Conservation (phyloP, 2,113 vertebrate species). For the Oostethus manadensis region DNA sequence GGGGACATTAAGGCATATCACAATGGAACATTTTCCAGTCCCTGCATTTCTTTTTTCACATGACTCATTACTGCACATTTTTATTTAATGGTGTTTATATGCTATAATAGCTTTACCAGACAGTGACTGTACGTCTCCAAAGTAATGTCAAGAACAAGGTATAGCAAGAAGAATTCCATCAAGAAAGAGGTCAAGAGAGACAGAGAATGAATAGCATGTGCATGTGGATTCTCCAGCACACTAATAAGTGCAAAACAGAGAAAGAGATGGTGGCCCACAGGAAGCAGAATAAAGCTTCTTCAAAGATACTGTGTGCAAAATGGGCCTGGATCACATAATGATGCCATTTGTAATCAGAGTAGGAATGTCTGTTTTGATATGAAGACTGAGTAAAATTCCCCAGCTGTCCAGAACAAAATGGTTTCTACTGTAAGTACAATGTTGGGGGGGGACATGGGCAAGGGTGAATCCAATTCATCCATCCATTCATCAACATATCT, state of each 20-base stretch:
- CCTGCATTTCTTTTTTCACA: conserved; percentile 7
- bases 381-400: conserved; percentile 63
- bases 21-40: conserved; percentile 16
- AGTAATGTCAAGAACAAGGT: conserved; percentile 62
- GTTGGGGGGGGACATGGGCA: conserved; percentile 33
- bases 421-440: conserved; percentile 29
- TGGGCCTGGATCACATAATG: conserved; percentile 87
- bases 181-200: conserved; percentile 87
- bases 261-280: conserved; percentile 81
- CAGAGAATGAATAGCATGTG: conserved; percentile 84
- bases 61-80: conserved; percentile 37
- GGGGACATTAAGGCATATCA: background rate
- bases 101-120: conserved; percentile 81
- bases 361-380: conserved; percentile 69
- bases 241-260: conserved; percentile 92
- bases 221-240: conserved; percentile 85
- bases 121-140: conserved; percentile 66
- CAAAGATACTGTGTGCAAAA: conserved; percentile 86
- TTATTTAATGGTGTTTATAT: conserved; percentile 72
- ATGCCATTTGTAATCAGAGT: conserved; percentile 90
- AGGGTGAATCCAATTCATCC: conserved; percentile 29
- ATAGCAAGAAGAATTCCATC: conserved; percentile 84
- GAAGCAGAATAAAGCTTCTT: conserved; percentile 84
- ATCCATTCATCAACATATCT: background rate
- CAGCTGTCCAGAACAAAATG: conserved; percentile 48